Base-by-base conservation (phyloP, 53 echinoderm and acorn worm species). In the Luidia sarsii region DNA sequence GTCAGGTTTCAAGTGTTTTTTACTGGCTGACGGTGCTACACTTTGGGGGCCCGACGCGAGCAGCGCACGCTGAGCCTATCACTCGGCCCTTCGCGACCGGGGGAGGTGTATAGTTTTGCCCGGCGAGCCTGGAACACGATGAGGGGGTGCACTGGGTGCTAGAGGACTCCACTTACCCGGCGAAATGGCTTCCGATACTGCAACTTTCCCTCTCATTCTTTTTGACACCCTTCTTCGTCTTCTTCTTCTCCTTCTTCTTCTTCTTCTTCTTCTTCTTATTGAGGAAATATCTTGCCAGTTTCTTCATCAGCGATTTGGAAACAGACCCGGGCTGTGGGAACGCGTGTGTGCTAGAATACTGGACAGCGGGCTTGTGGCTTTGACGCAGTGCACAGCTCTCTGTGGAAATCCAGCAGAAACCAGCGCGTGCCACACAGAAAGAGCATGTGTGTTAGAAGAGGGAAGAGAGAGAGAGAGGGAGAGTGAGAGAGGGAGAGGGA, bases 1-100 rank as follows among this genome's bases (percentile, higher is more conserved):
- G 77, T 77, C 77, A 39, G 31, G 48, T 77, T 77, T 77, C 77
- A 77, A 77, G 77, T 57, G 61, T 45, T 45, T 59, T 59, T 60
- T 45, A 61, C 77, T 60, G 33, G 41, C 15, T 28, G 30, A 18
- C 61, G 33, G 43, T 45, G 48, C 60, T 45, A 59, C 45, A 46
- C 61, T 60, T 77, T 57, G 33, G 19, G 39, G 60, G 61, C 56
- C 51, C 25, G n/a, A 29, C 29, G 62, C n/a, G n/a, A n/a, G n/a
- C n/a, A 53, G 54, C 52, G 48, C 33, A 13, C 23, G 74, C 6
- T 5, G 70, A 33, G 74, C 19, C 8, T 64, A 64, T 5, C 18
- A 22, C 39, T 39, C 55, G 28, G 54, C 28, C 38, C 74, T 74
- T 46, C 60, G 34, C 31, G 41, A 21, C 31, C 77, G 13, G 48